Conservation (phyloP, 2,113 vertebrate genomes). For the Hydrolagus affinis region DNA sequence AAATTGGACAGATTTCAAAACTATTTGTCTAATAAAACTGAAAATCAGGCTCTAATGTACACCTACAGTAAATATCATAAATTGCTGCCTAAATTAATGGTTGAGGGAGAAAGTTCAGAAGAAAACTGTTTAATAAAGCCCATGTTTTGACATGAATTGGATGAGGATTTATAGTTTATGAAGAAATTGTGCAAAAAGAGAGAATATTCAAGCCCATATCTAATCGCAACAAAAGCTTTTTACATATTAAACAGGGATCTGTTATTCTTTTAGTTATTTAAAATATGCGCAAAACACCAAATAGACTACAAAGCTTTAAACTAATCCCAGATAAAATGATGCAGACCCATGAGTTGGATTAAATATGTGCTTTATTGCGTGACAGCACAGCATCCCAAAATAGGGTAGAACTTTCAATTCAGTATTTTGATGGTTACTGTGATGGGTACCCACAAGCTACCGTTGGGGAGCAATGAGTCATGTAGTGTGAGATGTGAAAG, state of each 20-base stretch:
- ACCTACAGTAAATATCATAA: not conserved
- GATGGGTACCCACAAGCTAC: not conserved
- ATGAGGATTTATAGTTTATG: not conserved
- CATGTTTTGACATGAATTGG: not conserved
- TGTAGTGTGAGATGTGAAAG: no score
- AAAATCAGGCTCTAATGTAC: not conserved
- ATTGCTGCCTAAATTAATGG: not conserved
- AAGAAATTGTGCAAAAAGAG: not conserved
- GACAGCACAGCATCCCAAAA: not conserved
- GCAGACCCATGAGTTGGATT: not conserved
- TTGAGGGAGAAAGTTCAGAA: not conserved
- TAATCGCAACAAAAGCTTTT: not conserved
- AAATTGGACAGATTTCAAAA: not conserved
- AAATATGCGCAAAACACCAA: not conserved
- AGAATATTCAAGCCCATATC: not conserved
- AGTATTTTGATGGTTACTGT: not conserved
- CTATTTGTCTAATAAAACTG: not conserved
- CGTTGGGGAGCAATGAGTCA: no score
- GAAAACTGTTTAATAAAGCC: not conserved
- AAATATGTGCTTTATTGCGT: not conserved
- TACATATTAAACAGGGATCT: not conserved
- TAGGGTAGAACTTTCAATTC: not conserved
- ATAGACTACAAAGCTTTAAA: not conserved
- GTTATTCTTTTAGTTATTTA: no score
- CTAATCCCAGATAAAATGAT: not conserved